A percentile compares a stretch with the other conserved stretches of the same genome.
Evolutionary conservation across 2,888 invertebrate species (phyloP).

Genomic region (Diadromus collaris): DNA sequence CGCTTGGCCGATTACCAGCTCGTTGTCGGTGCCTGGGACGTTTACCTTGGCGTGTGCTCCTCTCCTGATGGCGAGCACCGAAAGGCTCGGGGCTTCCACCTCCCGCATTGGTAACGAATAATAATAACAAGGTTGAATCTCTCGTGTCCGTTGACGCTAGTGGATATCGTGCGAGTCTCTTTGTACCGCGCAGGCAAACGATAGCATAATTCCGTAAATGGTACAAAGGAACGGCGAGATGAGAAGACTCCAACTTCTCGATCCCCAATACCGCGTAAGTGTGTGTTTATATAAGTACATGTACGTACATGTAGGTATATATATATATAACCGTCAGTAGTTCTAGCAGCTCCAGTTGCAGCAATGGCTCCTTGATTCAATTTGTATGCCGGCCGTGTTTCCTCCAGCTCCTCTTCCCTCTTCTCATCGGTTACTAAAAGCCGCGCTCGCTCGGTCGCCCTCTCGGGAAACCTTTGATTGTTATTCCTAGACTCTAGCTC

Average conservation of each 20-base stretch:
- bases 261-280: slow-evolving; percentile 52
- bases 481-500: slow-evolving; percentile 56
- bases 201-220: slow-evolving; percentile 73
- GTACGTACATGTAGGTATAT: slow-evolving; percentile 35
- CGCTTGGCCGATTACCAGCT: neutral
- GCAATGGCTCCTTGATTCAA: slow-evolving; percentile 69
- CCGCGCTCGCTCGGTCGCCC: slow-evolving; percentile 46
- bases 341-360: slow-evolving; percentile 31
- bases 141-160: slow-evolving; percentile 34
- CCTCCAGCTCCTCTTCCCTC: slow-evolving; percentile 55
- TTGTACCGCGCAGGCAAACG: slow-evolving; percentile 67
- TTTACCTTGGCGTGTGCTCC: neutral
- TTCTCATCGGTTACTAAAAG: slow-evolving; percentile 45
- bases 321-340: slow-evolving; percentile 41
- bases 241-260: slow-evolving; percentile 38
- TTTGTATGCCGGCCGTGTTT: slow-evolving; percentile 74
- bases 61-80: slow-evolving; percentile 34
- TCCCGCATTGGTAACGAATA: slow-evolving; percentile 53
- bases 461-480: slow-evolving; percentile 50
- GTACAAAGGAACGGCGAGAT: slow-evolving; percentile 60
- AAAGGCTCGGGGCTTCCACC: slow-evolving; percentile 38
- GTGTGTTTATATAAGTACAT: neutral
- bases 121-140: slow-evolving; percentile 52
- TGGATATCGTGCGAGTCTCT: slow-evolving; percentile 58
- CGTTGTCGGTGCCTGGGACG: neutral